Base-by-base conservation (phyloP, 1,140 invertebrate species). In the Adoxophyes honmai region DNA sequence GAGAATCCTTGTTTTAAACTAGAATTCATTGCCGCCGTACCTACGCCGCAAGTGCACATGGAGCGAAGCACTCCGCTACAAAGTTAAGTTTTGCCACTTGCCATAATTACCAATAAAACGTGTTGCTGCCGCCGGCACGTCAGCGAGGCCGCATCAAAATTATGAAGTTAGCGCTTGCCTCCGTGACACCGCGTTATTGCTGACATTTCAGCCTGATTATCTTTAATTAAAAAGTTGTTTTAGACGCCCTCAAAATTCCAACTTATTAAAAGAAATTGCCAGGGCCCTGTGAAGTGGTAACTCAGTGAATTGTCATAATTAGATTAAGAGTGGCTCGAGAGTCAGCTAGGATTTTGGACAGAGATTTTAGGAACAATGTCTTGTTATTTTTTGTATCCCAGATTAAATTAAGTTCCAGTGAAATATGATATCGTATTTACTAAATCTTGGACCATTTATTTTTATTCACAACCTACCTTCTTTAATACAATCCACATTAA, bases 181-280 rank as follows among this genome's bases (percentile, higher is more conserved):
- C 59, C 66, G 64, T 75, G 76, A 77, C 74, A 78, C 68, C 70
- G 72, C 68, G 62, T 76, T 73, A 81, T 75, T 78, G 70, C 74
- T 76, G 72, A 79, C 74, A 64, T 75, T 83, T 78, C 67, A 68
- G 67, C 70, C 70, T 82, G 73, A 78, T 82, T 79, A 83, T 81
- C 73, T 77, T 84, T 81, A 81, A 83, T 86, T 83, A 83, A 82
- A 86, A 82, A 82, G 77, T 86, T 84, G 73, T 76, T 78, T 81
- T 75, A 76, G 73, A 65, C 71, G 64, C 72, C 70, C 66, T 61
- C 70, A 61, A 77, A 77, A 76, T 76, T 80, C 66, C 65, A 73
- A 78, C 66, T 78, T 83, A 76, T 81, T 81, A 77, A 82, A 85
- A 81, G 74, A 78, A 78, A 78, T 77, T 76, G 66, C 70, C 59